Conservation (phyloP, 2,113 vertebrate genomes). For the Rhineura floridana region DNA sequence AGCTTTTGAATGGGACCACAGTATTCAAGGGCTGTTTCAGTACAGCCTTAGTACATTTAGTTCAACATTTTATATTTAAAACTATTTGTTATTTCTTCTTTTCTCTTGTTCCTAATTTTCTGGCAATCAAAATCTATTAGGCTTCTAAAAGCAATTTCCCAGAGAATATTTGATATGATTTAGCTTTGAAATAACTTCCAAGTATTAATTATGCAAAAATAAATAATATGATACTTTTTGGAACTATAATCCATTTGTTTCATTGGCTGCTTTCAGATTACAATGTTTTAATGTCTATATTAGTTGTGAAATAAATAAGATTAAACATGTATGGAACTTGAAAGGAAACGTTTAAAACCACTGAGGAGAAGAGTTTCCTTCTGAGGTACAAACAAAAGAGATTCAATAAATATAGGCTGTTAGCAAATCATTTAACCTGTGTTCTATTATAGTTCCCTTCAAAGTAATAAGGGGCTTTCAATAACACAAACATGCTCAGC, state of each 20-base stretch:
- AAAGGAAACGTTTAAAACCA: not conserved
- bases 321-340: not conserved
- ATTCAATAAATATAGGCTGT: conserved; percentile 31
- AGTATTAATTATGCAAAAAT: not conserved
- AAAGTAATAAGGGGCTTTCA: conserved; percentile 13
- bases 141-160: not conserved
- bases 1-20: not conserved
- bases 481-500: conserved; percentile 34
- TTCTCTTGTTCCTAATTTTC: not conserved
- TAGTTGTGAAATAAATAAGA: conserved; percentile 10
- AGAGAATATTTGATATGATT: not conserved
- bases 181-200: not conserved
- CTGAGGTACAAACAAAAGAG: conserved; percentile 26
- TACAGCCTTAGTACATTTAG: not conserved
- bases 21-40: not conserved
- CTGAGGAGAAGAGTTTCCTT: conserved; percentile 7
- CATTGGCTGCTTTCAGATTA: not conserved
- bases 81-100: not conserved
- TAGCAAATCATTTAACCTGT: conserved; percentile 33
- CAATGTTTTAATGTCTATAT: not conserved
- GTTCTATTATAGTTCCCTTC: conserved; percentile 22
- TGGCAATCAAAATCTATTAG: not conserved
- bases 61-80: not conserved
- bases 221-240: not conserved
- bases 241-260: not conserved